phyloP scores from a whole-genome alignment of 2,113 vertebrate species.

The Dipodomys stephensi region DNA sequence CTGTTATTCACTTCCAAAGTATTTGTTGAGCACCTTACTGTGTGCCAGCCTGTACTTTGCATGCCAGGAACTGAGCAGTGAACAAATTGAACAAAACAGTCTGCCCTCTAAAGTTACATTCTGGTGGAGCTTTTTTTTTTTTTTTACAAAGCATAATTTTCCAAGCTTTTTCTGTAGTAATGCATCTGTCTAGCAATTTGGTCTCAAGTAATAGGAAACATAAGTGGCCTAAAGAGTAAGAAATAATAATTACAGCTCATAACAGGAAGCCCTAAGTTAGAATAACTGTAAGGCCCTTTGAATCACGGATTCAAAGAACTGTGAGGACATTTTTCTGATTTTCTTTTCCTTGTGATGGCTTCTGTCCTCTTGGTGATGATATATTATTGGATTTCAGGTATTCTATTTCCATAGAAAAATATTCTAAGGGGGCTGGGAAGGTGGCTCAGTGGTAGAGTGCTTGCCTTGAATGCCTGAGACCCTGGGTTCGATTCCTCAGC shows the following conservation, averaged over 20 bases:
- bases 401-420: background rate
- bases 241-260: background rate
- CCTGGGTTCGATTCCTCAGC: too few relatives aligned
- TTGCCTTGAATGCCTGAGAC: too few relatives aligned
- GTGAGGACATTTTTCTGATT: background rate
- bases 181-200: background rate
- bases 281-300: background rate
- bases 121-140: background rate
- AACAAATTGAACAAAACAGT: background rate
- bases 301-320: background rate
- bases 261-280: background rate
- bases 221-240: background rate
- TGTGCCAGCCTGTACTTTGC: background rate
- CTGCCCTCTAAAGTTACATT: background rate
- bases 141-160: too few relatives aligned
- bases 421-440: too few relatives aligned
- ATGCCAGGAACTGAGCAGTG: background rate
- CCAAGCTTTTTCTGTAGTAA: background rate
- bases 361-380: background rate
- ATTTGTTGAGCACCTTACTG: background rate
- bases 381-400: background rate
- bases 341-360: background rate
- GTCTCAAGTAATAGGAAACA: constrained; percentile 8
- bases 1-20: background rate
- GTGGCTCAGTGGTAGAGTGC: too few relatives aligned